Evolutionary conservation across 2,797 vertebrate genomes (phyloP), one percentile per base, ranked within the genome.

Genomic region (Champsocephalus esox): DNA sequence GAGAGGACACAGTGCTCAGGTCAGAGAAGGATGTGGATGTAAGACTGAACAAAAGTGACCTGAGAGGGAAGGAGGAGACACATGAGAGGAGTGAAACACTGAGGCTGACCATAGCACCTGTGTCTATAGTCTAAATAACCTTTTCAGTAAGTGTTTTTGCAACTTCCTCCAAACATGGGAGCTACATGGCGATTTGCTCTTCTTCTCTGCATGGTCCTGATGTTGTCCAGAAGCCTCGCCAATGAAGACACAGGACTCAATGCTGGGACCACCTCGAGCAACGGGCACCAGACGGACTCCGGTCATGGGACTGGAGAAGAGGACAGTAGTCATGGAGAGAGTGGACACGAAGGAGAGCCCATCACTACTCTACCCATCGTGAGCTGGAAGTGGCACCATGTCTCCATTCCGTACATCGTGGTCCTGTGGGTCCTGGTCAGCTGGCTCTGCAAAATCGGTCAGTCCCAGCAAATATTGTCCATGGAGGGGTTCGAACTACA

Each of bases 371-470:
- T 97, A 69, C 93, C 96, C 10, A 94, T 99, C n/a, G 96, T 99
- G 80, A 93, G 85, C 48, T 98, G 98, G 95, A 85, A 95, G 62
- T 99, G 98, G 98, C 17, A 93, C 0, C 96, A 99, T n/a, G 97
- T 99, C 19, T 84, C 94, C 66, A 84, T 85, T 0, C 97, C 97
- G 0, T 99, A 97, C 92, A 51, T 98, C 84, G 97, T 99, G 74
- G 91, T 94, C 0, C 86, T 99, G 44, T 99, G 98, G 98, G 81
- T 99, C 80, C 94, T 99, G 9, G 97, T 98, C 87, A 94, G 93
- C 89, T 98, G 98, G 93, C 70, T 99, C 85, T 98, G 97, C 91
- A 99, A 99, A 94, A 94, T 99, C 34, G 88, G 98, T 99, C 92
- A 98, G 97, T 84, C 13, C 60, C 41, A 21, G 12, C 3, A 12